Evolutionary conservation across 2,113 vertebrate species (phyloP).

Genomic region (Bettongia penicillata): DNA sequence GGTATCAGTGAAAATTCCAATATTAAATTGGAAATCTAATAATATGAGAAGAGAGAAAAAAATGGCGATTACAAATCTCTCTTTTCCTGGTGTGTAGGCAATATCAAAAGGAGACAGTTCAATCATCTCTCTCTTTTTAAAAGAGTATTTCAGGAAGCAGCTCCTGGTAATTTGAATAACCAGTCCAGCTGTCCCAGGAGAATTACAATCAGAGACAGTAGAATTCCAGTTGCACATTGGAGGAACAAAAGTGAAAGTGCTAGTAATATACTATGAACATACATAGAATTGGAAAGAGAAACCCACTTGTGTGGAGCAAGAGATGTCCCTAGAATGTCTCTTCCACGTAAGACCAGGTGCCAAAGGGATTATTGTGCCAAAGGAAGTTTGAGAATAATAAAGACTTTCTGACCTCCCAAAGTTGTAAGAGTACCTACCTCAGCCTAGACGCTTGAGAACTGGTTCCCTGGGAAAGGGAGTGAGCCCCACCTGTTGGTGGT

Average conservation of each 20-base stretch:
- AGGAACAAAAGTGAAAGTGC: neutral
- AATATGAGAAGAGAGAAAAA: conserved; percentile 7
- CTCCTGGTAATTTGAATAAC: neutral
- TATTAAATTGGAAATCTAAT: conserved; percentile 7
- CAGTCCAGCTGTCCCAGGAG: neutral
- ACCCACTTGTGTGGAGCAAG: neutral
- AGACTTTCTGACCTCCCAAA: neutral
- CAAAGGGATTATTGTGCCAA: neutral
- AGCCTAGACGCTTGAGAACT: neutral
- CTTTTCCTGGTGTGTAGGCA: neutral
- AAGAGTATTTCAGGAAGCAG: neutral
- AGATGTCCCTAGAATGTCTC: neutral
- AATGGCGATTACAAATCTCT: neutral
- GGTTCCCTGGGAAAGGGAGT: neutral
- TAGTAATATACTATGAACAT: neutral
- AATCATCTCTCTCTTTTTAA: neutral
- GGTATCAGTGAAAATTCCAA: neutral
- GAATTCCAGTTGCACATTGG: neutral
- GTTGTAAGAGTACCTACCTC: neutral
- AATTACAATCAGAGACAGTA: neutral
- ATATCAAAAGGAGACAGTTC: neutral
- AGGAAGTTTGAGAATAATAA: neutral
- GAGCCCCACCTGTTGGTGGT: neutral
- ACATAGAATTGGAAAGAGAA: neutral
- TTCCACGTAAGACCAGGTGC: neutral